Evolutionary conservation across 2,113 vertebrate species (phyloP), one percentile per base, ranked within the genome.

Genomic region (Syngnathus typhle): DNA sequence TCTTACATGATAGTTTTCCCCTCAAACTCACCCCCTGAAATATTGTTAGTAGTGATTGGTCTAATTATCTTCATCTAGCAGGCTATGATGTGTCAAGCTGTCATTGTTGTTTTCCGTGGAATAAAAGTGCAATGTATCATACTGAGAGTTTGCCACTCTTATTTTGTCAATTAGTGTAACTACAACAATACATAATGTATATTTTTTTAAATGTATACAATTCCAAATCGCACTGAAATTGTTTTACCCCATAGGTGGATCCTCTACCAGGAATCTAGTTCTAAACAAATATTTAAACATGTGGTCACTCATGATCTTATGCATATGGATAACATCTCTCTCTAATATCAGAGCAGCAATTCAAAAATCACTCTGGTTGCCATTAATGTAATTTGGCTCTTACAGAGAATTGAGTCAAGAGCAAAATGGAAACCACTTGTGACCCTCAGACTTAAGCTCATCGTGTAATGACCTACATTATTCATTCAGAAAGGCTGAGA

Each of bases 1-100:
- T 73, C 58, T 72, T 16, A 65, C 41, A 63, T 61, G 19, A 13
- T 46, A 0, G 44, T 43, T 69, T 63, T 69, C 19, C 11, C 1
- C 19, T 11, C 27, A 32, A 32, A 9, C 7, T 21, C 9, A 27
- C 21, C 59, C 49, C 47, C 56, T 44, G 19, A 54, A 54, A 23
- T 46, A 62, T 52, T 21, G 41, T 68, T 6, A 43, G 19, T 13
- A 32, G 15, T 54, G 32, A 55, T 36, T 65, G 44, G 0, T 55
- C 19, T 39, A 47, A 41, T 21, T 32, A 13, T 19, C 38, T 62
- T 61, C 7, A 56, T 56, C 64, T 51, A 12, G 70, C 61, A 54
- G 10, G 19, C 62, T n/a, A n/a, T 16, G 37, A 52, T 39, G 36
- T 52, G 36, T n/a, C 27, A 64, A 67, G 4, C 44, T 41, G 4